Evolutionary conservation across 2,888 invertebrate genomes (phyloP), one percentile per base, ranked within the genome.

Genomic region (Drosophila hamatofila): DNA sequence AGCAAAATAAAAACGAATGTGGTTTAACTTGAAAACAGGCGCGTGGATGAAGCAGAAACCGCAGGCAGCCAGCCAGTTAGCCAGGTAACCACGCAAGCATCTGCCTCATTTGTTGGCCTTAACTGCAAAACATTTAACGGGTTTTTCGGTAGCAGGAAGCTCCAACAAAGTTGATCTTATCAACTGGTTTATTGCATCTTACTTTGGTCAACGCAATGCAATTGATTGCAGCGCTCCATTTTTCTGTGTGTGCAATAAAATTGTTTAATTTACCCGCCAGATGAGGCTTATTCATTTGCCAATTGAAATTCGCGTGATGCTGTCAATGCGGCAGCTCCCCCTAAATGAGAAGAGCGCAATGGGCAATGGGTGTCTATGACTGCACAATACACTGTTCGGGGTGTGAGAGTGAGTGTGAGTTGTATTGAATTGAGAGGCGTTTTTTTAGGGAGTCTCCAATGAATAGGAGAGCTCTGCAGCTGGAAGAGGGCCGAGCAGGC

Each of bases 311-410:
- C 55, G 69, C 72, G 54, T 76, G 83, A 85, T 80, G 83, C 81
- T 80, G 81, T 58, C 56, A 83, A 81, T 81, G 81, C 80, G 81
- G 83, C 85, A 75, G 81, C 75, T 65, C 72, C 75, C 71, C 78
- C 82, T 56, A 35, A 4, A 5, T 35, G 5, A 21, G 23, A 2
- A 11, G 16, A 23, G 0, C 0, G 5, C 2, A 5, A 37, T 37
- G n/a, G n/a, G 14, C 35, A 16, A 16, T 2, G 4, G 16, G n/a
- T 16, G 1, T 27, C 1, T 0, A 9, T 16, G 52, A 35, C 35
- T 35, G 52, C 35, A 16, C 1, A 5, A 52, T 52, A 23, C 52
- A 5, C 52, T 52, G 52, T 52, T 16, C 16, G 2, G 35, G 33
- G 5, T 16, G 33, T 12, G 0, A 7, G 33, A 33, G 4, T 16